These are phyloP conservation scores for Fratercula arctica DNA, from an alignment of 2,797 vertebrate species.

Conservation along the genomic window DNA sequence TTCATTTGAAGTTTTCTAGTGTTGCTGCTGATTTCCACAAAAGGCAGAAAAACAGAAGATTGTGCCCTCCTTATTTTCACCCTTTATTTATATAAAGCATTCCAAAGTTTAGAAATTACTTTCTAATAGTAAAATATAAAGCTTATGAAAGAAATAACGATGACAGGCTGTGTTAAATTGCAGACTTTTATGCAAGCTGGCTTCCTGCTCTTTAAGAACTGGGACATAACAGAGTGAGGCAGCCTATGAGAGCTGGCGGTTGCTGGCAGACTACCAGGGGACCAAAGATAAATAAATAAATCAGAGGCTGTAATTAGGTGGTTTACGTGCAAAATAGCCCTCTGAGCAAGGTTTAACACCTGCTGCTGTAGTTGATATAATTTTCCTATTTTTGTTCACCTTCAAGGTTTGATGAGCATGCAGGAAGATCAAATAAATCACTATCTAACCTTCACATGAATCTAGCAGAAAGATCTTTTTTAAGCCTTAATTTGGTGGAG, in stretches of 20 bases:
- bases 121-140: neutral
- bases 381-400: constrained; percentile 2
- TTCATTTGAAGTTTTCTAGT: neutral
- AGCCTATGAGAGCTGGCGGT: neutral
- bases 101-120: neutral
- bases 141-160: neutral
- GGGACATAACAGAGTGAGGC: neutral
- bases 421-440: neutral
- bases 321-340: neutral
- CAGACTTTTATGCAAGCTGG: neutral
- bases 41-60: neutral
- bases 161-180: neutral
- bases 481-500: neutral
- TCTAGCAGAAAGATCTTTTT: neutral
- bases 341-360: neutral
- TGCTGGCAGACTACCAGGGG: neutral
- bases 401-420: neutral
- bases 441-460: neutral
- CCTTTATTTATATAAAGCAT: neutral
- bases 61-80: neutral
- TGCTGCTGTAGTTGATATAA: neutral
- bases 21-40: neutral
- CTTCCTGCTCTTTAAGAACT: neutral
- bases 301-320: neutral
- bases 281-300: neutral